Evolutionary conservation across 2,888 invertebrate genomes (phyloP).

Genomic region (Eilema caniola): DNA sequence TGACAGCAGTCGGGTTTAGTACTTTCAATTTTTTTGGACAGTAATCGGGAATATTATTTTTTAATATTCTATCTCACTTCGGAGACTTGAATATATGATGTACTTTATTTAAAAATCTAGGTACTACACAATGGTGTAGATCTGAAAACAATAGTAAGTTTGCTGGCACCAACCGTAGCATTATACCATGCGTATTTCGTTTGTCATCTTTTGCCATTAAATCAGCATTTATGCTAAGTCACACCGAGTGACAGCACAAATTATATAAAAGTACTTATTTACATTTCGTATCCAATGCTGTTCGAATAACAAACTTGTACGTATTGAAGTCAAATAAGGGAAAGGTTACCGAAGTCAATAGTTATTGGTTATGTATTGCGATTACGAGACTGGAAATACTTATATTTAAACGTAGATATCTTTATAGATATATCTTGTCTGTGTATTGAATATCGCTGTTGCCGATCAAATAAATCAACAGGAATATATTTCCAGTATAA

Average conservation of each 20-base stretch:
- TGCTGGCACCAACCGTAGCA: not conserved
- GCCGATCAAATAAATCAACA: too few species aligned
- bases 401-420: too few species aligned
- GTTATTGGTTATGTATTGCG: not conserved
- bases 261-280: constrained; percentile 6
- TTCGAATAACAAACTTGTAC: constrained; percentile 6
- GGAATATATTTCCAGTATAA: too few species aligned
- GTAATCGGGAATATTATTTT: too few species aligned
- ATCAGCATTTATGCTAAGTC: not conserved
- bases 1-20: too few species aligned
- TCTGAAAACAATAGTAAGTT: not conserved
- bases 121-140: too few species aligned
- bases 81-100: too few species aligned
- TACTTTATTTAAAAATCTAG: too few species aligned
- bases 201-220: not conserved
- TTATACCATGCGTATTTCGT: not conserved
- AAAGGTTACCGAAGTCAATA: not conserved
- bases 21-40: too few species aligned
- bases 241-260: constrained; percentile 1
- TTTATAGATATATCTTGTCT: not conserved
- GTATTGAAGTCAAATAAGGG: constrained; percentile 13
- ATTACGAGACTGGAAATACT: not conserved
- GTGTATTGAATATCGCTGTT: too few species aligned
- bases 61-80: too few species aligned
- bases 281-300: not conserved